phyloP scores from a whole-genome alignment of 1,140 invertebrate genomes.

The Leucophenga varia region DNA sequence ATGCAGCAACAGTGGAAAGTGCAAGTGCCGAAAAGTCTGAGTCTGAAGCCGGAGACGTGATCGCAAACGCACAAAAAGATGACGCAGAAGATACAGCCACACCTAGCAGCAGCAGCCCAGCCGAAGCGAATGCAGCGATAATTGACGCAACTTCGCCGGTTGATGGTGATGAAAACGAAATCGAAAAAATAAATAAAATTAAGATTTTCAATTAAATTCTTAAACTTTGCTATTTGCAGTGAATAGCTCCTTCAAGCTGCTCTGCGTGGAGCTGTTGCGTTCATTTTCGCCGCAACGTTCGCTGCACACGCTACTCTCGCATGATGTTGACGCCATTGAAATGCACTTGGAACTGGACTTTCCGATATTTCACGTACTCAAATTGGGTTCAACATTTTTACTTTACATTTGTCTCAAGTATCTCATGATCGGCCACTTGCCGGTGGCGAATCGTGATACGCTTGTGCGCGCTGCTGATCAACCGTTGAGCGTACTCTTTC shows the following conservation, averaged over 20 bases:
- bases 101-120: not conserved
- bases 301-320: slow-evolving; percentile 18
- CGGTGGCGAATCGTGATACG: slow-evolving; percentile 64
- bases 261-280: slow-evolving; percentile 56
- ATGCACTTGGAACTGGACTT: slow-evolving; percentile 11
- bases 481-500: slow-evolving; percentile 61
- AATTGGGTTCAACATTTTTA: slow-evolving; percentile 61
- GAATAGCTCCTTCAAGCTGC: not conserved
- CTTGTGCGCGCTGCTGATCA: slow-evolving; percentile 65
- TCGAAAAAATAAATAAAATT: too few species aligned
- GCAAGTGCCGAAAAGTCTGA: not conserved
- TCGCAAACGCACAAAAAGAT: not conserved
- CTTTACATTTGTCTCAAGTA: slow-evolving; percentile 67
- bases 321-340: slow-evolving; percentile 18
- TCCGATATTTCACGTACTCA: slow-evolving; percentile 62
- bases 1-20: not conserved
- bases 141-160: too few species aligned
- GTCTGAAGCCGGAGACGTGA: not conserved
- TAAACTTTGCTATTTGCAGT: not conserved
- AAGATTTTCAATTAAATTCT: too few species aligned
- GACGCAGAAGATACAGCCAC: slow-evolving; percentile 1
- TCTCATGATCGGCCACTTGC: slow-evolving; percentile 62
- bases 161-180: too few species aligned
- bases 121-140: not conserved
- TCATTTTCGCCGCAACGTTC: slow-evolving; percentile 61